Conservation (phyloP, 2,797 vertebrate genomes). For the Hephaestus fuliginosus region DNA sequence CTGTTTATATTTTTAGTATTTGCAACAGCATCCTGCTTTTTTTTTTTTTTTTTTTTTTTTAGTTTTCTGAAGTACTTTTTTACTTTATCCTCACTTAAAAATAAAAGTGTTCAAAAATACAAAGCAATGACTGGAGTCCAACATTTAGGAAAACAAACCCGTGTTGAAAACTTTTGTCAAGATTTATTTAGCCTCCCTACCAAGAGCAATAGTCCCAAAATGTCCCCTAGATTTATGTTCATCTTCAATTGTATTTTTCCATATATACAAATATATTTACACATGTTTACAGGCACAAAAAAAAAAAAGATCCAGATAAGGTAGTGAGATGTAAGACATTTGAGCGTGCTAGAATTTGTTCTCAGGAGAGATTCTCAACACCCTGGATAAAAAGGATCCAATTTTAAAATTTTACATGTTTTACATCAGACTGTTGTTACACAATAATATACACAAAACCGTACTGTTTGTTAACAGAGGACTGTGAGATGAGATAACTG, state of each 20-base stretch:
- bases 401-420: slow-evolving; percentile 39
- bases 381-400: slow-evolving; percentile 22
- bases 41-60: too few species aligned
- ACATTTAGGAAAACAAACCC: slow-evolving; percentile 59
- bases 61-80: background rate
- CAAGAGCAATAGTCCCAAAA: slow-evolving; percentile 64
- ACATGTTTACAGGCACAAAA: slow-evolving; percentile 80
- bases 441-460: slow-evolving; percentile 43
- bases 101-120: background rate
- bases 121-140: background rate
- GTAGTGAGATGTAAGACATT: slow-evolving; percentile 56
- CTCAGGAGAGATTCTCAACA: slow-evolving; percentile 43
- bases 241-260: slow-evolving; percentile 72
- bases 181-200: slow-evolving; percentile 83
- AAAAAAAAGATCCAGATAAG: slow-evolving; percentile 39
- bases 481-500: slow-evolving; percentile 39
- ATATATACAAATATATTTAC: slow-evolving; percentile 85
- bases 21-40: background rate
- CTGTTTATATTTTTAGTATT: background rate
- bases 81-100: background rate
- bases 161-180: slow-evolving; percentile 72
- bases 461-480: slow-evolving; percentile 38
- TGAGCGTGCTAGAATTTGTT: slow-evolving; percentile 45
- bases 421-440: slow-evolving; percentile 41
- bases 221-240: slow-evolving; percentile 75